Evolutionary conservation across 1,140 invertebrate genomes (phyloP).

Genomic region (Solen grandis): DNA sequence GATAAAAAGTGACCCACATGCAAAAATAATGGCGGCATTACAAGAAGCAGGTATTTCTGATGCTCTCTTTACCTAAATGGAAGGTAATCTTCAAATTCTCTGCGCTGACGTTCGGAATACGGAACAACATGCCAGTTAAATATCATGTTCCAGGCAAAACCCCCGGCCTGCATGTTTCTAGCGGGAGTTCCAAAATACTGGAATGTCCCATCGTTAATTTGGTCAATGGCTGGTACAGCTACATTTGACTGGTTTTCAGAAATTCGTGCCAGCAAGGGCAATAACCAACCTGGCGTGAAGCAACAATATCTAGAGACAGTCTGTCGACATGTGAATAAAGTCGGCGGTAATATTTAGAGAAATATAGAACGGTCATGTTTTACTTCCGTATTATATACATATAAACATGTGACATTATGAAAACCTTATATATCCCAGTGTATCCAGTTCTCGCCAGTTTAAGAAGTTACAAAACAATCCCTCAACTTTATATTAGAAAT

Average conservation of each 20-base stretch:
- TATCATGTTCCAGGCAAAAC: constrained; percentile 98
- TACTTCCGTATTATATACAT: no score
- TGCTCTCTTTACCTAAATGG: constrained; percentile 1
- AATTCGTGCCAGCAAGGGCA: constrained; percentile 88
- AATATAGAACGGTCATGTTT: no score
- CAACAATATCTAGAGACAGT: constrained; percentile 75
- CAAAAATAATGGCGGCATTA: no score
- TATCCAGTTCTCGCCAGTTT: no score
- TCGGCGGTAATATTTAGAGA: no score
- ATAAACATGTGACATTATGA: no score
- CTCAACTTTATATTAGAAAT: no score
- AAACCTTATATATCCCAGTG: no score
- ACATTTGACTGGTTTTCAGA: constrained; percentile 90
- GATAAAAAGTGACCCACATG: no score
- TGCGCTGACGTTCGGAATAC: constrained; percentile 10
- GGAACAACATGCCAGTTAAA: constrained; percentile 85
- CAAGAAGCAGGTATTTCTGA: no score
- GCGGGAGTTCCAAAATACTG: constrained; percentile 86
- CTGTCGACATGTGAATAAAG: no score
- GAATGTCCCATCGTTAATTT: constrained; percentile 96
- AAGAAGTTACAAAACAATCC: no score
- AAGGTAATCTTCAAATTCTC: neutral
- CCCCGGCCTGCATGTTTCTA: constrained; percentile 85
- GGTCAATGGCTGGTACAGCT: constrained; percentile 95
- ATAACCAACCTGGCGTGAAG: constrained; percentile 98